Evolutionary conservation across 2,888 invertebrate genomes (phyloP).

Genomic region (Leptinotarsa peninsularis): DNA sequence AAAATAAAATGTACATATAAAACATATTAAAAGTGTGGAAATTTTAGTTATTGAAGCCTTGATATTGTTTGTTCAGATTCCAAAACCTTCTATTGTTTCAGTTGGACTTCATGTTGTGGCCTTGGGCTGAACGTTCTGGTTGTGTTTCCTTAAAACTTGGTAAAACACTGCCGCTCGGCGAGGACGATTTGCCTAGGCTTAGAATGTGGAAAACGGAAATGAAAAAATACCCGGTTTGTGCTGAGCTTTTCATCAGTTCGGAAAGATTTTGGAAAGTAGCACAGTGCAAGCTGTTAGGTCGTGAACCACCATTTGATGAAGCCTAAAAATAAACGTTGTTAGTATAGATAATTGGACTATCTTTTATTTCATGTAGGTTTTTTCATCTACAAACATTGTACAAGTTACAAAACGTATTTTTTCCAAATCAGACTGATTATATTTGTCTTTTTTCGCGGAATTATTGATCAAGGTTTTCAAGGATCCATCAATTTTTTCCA

Average conservation of each 20-base stretch:
- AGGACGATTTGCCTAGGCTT: constrained; percentile 53
- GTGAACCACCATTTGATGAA: constrained; percentile 20
- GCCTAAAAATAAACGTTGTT: constrained; percentile 15
- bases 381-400: too few species aligned
- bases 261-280: constrained; percentile 58
- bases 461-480: too few species aligned
- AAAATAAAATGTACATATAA: too few species aligned
- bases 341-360: background rate
- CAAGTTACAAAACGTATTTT: too few species aligned
- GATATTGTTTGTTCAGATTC: too few species aligned
- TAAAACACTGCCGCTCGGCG: constrained; percentile 54
- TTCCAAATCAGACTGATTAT: too few species aligned
- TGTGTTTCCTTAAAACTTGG: constrained; percentile 52
- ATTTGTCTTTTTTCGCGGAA: too few species aligned
- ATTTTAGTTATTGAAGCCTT: too few species aligned
- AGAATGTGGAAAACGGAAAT: constrained; percentile 57
- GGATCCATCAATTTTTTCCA: too few species aligned
- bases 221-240: constrained; percentile 51
- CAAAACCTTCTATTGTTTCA: constrained; percentile 28
- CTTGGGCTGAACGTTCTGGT: constrained; percentile 60
- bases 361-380: too few species aligned
- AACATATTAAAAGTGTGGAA: too few species aligned
- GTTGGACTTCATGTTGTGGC: constrained; percentile 63
- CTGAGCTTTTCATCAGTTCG: constrained; percentile 56
- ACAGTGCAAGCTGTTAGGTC: constrained; percentile 46